phyloP scores from a whole-genome alignment of 2,888 invertebrate genomes.

The Caenorhabditis wallacei region DNA sequence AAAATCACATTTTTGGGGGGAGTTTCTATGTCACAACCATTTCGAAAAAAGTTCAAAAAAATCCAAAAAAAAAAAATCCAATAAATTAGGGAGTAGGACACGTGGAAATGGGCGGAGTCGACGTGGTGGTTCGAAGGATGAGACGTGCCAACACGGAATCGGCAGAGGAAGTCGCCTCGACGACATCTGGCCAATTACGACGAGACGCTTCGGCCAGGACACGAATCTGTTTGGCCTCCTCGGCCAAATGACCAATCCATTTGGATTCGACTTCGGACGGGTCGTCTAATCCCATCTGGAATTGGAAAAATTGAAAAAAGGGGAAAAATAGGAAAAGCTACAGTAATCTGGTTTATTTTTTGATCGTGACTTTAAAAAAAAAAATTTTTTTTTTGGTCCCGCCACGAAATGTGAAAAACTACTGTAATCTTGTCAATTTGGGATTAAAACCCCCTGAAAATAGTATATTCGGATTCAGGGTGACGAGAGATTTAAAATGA shows the following conservation, averaged over 20 bases:
- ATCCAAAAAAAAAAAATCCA: neutral
- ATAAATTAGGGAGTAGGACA: constrained; percentile 54
- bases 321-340: no score
- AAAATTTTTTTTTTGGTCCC: no score
- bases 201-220: constrained; percentile 67
- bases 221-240: constrained; percentile 65
- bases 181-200: constrained; percentile 69
- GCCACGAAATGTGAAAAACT: no score
- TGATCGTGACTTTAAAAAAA: neutral
- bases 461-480: no score
- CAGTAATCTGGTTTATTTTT: no score
- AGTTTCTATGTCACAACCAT: constrained; percentile 20
- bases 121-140: constrained; percentile 66
- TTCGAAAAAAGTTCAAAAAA: neutral
- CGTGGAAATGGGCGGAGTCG: constrained; percentile 49
- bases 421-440: no score
- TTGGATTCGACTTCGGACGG: constrained; percentile 72
- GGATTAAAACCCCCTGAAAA: no score
- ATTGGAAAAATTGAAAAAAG: constrained; percentile 2
- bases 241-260: constrained; percentile 75
- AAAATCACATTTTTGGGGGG: no score
- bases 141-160: constrained; percentile 64
- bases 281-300: constrained; percentile 75
- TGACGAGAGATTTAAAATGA: no score
- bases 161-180: constrained; percentile 64